Base-by-base conservation (phyloP, 2,888 invertebrate species). In the Teleiodes luculella region DNA sequence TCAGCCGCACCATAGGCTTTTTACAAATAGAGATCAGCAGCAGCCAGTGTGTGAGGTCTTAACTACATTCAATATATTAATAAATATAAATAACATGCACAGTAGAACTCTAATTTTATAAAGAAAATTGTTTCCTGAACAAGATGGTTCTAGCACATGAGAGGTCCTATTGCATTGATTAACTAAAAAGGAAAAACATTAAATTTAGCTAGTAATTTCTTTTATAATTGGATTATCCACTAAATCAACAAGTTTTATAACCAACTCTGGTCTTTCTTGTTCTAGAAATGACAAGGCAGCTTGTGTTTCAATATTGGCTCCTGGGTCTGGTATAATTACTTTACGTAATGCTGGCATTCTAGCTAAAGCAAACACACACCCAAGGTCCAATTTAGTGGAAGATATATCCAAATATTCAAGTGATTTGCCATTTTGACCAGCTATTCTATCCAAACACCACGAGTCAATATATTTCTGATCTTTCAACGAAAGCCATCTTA, bases 351-450 rank as follows among this genome's bases (percentile, higher is more conserved):
- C 84, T 8, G 79, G 78, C 81, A 95, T 90, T 70, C 92, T 93
- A 58, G 94, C 93, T 6, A 97, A 68, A 41, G 94, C 93, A 57
- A 92, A 88, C 4, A 98, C 71, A 24, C 95, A 95, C 59, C 93
- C 91, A 41, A 93, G 90, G 8, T 95, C 93, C 31, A 98, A 80
- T 0, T 92, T 89, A 78, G 96, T 96, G 13, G 94, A 93, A 50
- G 95, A 94, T 35, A 99, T 83, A 79, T 99, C 97, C 51, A 98
- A 86, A 75, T 93, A 93, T 70, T 95, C 92, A 51, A 97, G 75
- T 20, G 89, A 90, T 16, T 89, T 74, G 0, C 91, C 90, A 72
- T 91, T 91, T 33, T 93, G 84, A 0, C 92, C 91, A n/a, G 93
- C 91, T 33, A 97, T 76, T 63, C 92, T 91, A 72, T 97, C 97